These are phyloP conservation scores for Chrysoperla carnea DNA, from an alignment of 1,140 invertebrate genomes.

Conservation along the genomic window DNA sequence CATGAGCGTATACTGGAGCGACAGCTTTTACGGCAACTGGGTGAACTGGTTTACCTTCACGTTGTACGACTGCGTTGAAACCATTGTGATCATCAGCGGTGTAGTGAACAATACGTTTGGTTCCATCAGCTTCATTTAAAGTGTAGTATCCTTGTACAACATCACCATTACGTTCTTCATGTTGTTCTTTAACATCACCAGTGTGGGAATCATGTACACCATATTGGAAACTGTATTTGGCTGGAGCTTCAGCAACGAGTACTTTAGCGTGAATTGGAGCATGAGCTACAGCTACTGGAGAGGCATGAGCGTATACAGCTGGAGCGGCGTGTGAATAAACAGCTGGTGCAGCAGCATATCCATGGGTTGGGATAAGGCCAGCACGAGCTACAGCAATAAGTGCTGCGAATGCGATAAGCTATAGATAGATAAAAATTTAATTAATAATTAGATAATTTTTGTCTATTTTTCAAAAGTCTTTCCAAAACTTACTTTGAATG, in stretches of 20 bases:
- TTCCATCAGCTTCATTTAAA: conserved; percentile 32
- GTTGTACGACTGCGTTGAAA: conserved; percentile 30
- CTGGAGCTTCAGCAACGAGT: conserved; percentile 4
- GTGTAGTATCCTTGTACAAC: conserved; percentile 42
- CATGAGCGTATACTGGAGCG: not conserved
- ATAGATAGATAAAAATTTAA: not conserved
- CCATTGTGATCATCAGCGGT: conserved; percentile 35
- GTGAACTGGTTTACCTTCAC: not conserved
- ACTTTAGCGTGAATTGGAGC: conserved; percentile 1
- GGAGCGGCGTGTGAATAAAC: not conserved
- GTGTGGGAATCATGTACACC: conserved; percentile 52
- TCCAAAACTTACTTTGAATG: not conserved
- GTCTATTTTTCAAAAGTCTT: too few relatives aligned
- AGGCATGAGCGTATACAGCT: too few relatives aligned
- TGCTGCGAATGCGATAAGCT: conserved; percentile 8
- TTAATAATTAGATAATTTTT: too few relatives aligned
- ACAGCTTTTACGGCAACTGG: not conserved
- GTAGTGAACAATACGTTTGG: conserved; percentile 34
- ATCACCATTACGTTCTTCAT: conserved; percentile 39
- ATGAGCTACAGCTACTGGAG: not conserved
- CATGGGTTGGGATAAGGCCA: conserved; percentile 1
- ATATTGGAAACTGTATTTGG: conserved; percentile 52
- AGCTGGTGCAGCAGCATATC: not conserved
- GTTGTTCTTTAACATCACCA: conserved; percentile 47
- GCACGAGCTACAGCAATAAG: conserved; percentile 6